These are phyloP conservation scores for Tetrax tetrax DNA, from an alignment of 2,113 vertebrate species.

Conservation along the genomic window DNA sequence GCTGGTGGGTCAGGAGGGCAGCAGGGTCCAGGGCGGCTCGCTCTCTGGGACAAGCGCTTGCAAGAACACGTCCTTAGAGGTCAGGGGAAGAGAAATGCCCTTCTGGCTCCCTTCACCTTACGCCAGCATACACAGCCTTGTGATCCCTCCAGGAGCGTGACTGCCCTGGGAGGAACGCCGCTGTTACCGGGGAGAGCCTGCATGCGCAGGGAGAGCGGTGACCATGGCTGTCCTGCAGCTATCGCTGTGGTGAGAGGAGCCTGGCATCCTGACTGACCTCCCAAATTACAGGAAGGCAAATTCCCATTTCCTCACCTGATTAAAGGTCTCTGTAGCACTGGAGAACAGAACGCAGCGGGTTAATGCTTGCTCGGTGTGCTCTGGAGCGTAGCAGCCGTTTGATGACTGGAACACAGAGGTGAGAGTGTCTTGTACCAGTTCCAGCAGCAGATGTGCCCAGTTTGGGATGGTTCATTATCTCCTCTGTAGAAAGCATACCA, in stretches of 20 bases:
- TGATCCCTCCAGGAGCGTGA: background rate
- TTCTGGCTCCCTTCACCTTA: background rate
- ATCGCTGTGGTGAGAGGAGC: background rate
- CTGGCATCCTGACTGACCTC: background rate
- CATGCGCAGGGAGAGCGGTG: background rate
- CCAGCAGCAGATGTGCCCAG: background rate
- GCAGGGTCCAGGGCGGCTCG: background rate
- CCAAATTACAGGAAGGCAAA: background rate
- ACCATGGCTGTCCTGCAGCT: background rate
- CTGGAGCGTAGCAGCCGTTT: background rate
- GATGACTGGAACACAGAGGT: background rate
- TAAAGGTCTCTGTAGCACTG: background rate
- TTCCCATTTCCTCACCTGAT: background rate
- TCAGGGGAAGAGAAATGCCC: background rate
- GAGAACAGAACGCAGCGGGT: background rate
- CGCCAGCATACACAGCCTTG: background rate
- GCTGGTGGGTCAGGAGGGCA: background rate
- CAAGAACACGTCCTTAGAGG: background rate
- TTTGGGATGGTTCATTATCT: background rate
- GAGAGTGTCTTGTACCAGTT: background rate
- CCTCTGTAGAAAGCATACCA: background rate
- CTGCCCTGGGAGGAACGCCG: background rate
- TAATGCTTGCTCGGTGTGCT: background rate
- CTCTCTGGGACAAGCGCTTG: background rate
- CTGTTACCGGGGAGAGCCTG: background rate